A percentile compares a stretch with the other conserved stretches of the same genome.
phyloP scores from a whole-genome alignment of 2,888 invertebrate genomes.

The Lottia gigantea region DNA sequence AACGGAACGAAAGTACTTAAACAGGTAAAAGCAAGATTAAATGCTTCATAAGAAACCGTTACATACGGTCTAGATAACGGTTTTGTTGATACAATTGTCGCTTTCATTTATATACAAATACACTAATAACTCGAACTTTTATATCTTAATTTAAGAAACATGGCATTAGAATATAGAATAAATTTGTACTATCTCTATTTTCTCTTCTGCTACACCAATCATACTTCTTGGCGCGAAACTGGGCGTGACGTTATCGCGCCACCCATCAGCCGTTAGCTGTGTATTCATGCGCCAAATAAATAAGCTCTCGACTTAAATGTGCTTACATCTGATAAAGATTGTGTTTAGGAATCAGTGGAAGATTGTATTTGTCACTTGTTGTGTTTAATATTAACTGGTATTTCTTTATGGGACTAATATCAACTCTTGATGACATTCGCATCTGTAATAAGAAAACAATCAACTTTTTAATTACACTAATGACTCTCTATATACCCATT shows the following conservation, averaged over 20 bases:
- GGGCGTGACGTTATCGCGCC: slow-evolving; percentile 11
- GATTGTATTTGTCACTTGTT: background rate
- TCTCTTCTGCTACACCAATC: slow-evolving; percentile 2
- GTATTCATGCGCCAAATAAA: slow-evolving; percentile 22
- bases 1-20: background rate
- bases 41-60: background rate
- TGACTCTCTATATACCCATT: too few species aligned
- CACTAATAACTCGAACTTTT: background rate
- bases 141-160: slow-evolving; percentile 8
- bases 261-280: slow-evolving; percentile 19
- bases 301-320: slow-evolving; percentile 14
- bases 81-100: slow-evolving; percentile 9
- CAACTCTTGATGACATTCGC: background rate
- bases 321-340: slow-evolving; percentile 8
- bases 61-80: background rate
- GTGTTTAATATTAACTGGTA: slow-evolving; percentile 3
- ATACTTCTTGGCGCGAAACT: slow-evolving; percentile 6
- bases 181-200: background rate
- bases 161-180: background rate
- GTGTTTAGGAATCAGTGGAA: background rate
- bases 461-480: too few species aligned
- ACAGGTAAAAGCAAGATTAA: slow-evolving; percentile 2
- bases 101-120: slow-evolving; percentile 9
- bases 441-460: background rate
- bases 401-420: slow-evolving; percentile 1